Evolutionary conservation across 2,888 invertebrate genomes (phyloP), one percentile per base, ranked within the genome.

Genomic region (Ophion ellenae): DNA sequence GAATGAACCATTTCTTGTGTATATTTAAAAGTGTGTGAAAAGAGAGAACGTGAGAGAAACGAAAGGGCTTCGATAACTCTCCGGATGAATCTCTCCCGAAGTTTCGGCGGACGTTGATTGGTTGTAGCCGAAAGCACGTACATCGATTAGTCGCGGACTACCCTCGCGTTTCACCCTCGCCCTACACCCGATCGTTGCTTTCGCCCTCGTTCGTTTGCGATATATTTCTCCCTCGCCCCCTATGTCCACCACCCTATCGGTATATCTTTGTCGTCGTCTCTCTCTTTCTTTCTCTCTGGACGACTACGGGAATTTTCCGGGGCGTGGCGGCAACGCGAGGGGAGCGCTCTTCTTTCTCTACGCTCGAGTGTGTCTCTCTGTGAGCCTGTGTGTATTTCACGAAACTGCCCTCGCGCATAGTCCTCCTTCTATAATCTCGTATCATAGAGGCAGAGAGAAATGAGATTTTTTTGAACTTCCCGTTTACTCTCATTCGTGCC

Each of bases 101-200:
- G 83, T 87, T 85, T 85, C 85, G 74, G 66, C 66, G 83, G 84
- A 86, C 86, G 86, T 86, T 86, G 86, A 86, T 86, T 86, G 86
- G 85, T 85, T 81, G 87, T 88, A 86, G 88, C 87, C 88, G 88
- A 80, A 86, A 84, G 87, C 88, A 88, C 88, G 88, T 88, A 86
- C 88, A 88, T 88, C 88, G 88, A 88, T 88, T 88, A 88, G 88
- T 87, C 86, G 86, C 67, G 79, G 75, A 83, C 86, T 78, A 81
- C 77, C 82, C 82, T 74, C 67, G 70, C 76, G 78, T 64, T 82
- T 81, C 80, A 79, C 80, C 83, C 78, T 77, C 73, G 59, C 70
- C 45, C 61, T 45, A 59, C 45, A n/a, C n/a, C 47, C 76, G 57
- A 10, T 36, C 77, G 67, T 74, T 78, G 84, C 80, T 84, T 84